These are phyloP conservation scores for Edolisoma coerulescens DNA, from an alignment of 2,113 vertebrate species.

Conservation along the genomic window DNA sequence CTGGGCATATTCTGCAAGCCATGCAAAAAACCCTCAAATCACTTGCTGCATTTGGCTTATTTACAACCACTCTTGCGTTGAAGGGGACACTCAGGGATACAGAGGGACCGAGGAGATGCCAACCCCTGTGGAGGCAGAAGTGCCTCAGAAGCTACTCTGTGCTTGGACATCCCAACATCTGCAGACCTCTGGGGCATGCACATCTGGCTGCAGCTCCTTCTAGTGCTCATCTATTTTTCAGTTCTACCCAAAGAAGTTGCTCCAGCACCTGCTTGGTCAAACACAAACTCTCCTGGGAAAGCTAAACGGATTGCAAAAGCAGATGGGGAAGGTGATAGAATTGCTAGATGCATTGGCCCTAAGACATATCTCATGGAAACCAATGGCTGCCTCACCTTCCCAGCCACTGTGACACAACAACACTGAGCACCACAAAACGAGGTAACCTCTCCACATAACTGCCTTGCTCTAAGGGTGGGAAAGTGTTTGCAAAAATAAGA, in stretches of 20 bases:
- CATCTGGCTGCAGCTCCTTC: slow-evolving; percentile 2
- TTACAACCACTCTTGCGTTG: background rate
- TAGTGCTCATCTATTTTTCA: background rate
- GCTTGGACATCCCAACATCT: background rate
- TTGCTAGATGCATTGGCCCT: background rate
- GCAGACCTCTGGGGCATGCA: background rate
- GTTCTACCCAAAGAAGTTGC: background rate
- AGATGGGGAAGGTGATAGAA: background rate
- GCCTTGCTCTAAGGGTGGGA: background rate
- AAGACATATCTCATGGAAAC: background rate
- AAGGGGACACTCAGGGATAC: background rate
- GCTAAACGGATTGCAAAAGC: background rate
- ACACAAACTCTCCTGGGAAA: background rate
- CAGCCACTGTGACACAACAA: background rate
- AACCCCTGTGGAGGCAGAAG: background rate
- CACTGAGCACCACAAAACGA: background rate
- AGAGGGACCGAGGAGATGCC: background rate
- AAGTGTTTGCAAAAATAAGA: background rate
- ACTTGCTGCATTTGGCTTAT: background rate
- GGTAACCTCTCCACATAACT: background rate
- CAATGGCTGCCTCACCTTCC: background rate
- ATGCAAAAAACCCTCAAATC: background rate
- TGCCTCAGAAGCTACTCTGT: background rate
- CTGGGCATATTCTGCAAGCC: background rate
- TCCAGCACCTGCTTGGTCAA: background rate